phyloP scores from a whole-genome alignment of 2,888 invertebrate species.

The Aethes cnicana region DNA sequence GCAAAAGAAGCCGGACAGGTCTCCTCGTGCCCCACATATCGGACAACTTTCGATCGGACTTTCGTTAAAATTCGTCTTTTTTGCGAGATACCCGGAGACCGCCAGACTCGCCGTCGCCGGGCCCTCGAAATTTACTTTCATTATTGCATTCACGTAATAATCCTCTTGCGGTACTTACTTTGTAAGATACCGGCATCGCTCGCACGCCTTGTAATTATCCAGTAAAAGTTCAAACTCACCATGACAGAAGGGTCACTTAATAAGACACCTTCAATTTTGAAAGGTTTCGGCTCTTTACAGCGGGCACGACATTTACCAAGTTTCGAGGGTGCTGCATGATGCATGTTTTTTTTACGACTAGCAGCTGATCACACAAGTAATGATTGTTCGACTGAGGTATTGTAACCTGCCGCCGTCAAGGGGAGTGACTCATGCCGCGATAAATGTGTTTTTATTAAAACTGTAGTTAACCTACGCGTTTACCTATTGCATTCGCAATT shows the following conservation, averaged over 20 bases:
- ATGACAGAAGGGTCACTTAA: constrained; percentile 9
- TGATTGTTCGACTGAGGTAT: constrained; percentile 17
- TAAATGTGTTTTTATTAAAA: constrained; percentile 20
- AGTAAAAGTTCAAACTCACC: constrained; percentile 9
- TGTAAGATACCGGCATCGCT: constrained; percentile 1
- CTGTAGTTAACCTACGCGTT: too few species aligned
- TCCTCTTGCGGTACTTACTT: constrained; percentile 9
- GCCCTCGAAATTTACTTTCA: constrained; percentile 61
- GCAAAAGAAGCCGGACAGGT: constrained; percentile 59
- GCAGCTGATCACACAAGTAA: constrained; percentile 25
- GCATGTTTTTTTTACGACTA: constrained; percentile 1
- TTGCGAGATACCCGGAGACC: constrained; percentile 53
- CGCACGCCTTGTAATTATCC: constrained; percentile 5
- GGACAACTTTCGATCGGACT: constrained; percentile 79
- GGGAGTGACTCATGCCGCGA: constrained; percentile 25
- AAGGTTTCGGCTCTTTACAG: too few species aligned
- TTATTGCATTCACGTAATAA: constrained; percentile 41
- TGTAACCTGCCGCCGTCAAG: constrained; percentile 16
- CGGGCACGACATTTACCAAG: too few species aligned
- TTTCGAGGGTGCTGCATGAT: not conserved
- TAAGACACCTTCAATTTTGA: not conserved
- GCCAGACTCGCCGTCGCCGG: constrained; percentile 63
- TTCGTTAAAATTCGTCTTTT: constrained; percentile 73
- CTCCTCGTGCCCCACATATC: constrained; percentile 75
- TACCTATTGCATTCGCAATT: constrained; percentile 20